These are phyloP conservation scores for Acromyrmex echinatior DNA, from an alignment of 1,140 invertebrate genomes.

Conservation along the genomic window DNA sequence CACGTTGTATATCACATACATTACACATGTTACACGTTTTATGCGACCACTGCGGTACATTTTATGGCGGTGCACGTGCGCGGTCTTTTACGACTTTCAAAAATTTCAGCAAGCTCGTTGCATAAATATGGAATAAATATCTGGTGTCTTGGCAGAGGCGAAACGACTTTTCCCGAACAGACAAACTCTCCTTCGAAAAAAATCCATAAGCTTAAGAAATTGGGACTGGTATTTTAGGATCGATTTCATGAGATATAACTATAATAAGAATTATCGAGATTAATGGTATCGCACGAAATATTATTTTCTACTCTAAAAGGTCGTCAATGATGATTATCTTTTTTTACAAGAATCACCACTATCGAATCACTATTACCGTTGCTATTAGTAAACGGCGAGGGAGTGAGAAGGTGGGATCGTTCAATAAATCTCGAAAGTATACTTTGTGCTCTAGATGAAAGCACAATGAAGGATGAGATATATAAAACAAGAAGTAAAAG, in stretches of 20 bases:
- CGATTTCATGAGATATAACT: neutral
- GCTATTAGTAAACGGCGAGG: neutral
- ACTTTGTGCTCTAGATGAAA: neutral
- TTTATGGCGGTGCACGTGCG: neutral
- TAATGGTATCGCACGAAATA: neutral
- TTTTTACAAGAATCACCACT: conserved; percentile 5
- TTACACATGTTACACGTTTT: conserved; percentile 31
- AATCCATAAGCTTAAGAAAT: conserved; percentile 22
- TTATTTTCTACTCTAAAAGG: neutral
- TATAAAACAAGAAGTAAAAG: neutral
- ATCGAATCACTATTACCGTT: neutral
- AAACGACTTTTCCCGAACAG: neutral
- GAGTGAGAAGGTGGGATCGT: neutral
- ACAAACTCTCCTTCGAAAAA: neutral
- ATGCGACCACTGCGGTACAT: neutral
- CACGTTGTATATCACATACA: neutral
- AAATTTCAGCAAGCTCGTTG: conserved; percentile 31
- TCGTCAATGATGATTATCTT: neutral
- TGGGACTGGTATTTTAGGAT: neutral
- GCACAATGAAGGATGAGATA: conserved; percentile 15
- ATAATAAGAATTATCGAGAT: neutral
- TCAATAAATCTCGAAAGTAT: conserved; percentile 3
- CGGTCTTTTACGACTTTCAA: conserved; percentile 20
- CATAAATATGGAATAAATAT: conserved; percentile 23
- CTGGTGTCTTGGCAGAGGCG: neutral